A percentile compares a stretch with the other conserved stretches of the same genome.
Evolutionary conservation across 2,797 vertebrate genomes (phyloP).

Genomic region (Gymnoscopelus microlampas): DNA sequence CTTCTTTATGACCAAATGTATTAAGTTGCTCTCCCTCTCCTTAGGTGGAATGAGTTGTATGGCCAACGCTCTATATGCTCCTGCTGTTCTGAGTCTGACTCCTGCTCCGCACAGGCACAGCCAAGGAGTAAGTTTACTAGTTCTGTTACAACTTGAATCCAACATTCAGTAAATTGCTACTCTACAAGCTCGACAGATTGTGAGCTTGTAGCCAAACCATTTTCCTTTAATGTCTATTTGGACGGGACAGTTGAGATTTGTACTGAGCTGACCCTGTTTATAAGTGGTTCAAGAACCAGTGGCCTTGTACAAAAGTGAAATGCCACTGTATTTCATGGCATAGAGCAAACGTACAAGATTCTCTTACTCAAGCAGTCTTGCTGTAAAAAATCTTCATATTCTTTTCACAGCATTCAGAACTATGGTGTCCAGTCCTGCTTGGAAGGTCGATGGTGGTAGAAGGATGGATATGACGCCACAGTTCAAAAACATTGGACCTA

Average conservation of each 20-base stretch:
- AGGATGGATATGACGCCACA: not conserved
- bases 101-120: constrained; percentile 36
- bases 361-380: no score
- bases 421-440: constrained; percentile 54
- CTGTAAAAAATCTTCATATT: not conserved
- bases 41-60: constrained; percentile 77
- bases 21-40: not conserved
- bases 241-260: no score
- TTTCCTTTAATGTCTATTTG: no score
- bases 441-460: constrained; percentile 40
- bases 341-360: not conserved
- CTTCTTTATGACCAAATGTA: not conserved
- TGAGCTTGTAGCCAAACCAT: no score
- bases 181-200: no score
- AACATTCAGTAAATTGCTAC: no score
- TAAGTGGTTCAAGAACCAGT: not conserved
- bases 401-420: constrained; percentile 22
- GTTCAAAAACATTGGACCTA: not conserved
- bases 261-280: not conserved
- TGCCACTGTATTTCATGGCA: not conserved
- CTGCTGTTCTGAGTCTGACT: constrained; percentile 63
- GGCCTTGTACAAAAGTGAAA: no score
- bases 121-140: constrained; percentile 31
- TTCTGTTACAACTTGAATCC: no score
- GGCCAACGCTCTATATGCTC: constrained; percentile 51